Evolutionary conservation across 2,888 invertebrate species (phyloP).

Genomic region (Polia nebulosa): DNA sequence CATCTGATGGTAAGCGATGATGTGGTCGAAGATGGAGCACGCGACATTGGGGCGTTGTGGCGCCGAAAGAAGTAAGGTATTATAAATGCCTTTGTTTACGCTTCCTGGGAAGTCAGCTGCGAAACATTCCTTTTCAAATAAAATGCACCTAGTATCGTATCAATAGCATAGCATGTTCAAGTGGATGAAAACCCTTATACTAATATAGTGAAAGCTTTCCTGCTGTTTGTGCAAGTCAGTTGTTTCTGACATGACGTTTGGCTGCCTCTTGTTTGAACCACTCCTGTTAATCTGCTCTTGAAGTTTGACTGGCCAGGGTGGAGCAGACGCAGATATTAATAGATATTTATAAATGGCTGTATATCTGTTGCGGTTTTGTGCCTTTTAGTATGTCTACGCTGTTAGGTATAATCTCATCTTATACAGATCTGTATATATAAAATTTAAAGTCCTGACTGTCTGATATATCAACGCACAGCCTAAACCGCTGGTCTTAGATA

Average conservation of each 20-base stretch:
- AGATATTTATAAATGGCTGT: background rate
- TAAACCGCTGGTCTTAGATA: too few relatives aligned
- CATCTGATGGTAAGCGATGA: too few relatives aligned
- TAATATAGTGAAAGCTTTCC: slow-evolving; percentile 37
- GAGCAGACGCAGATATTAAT: slow-evolving; percentile 13
- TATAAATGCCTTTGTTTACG: background rate
- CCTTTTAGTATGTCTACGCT: background rate
- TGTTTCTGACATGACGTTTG: slow-evolving; percentile 49
- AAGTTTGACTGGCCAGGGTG: slow-evolving; percentile 13
- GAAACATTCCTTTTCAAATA: background rate
- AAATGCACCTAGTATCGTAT: background rate
- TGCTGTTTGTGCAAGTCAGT: slow-evolving; percentile 28
- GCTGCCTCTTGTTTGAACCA: slow-evolving; percentile 38
- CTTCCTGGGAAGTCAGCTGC: background rate
- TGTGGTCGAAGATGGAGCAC: too few relatives aligned
- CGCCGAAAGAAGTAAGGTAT: too few relatives aligned
- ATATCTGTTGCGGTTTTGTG: background rate
- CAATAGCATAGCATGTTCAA: background rate
- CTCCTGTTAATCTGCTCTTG: slow-evolving; percentile 36
- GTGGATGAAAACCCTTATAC: slow-evolving; percentile 15
- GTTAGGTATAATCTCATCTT: too few relatives aligned
- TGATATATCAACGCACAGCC: too few relatives aligned
- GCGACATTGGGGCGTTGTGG: too few relatives aligned
- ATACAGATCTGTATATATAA: too few relatives aligned
- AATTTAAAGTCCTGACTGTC: too few relatives aligned